Conservation (phyloP, 2,113 vertebrate species). For the Phycodurus eques region DNA sequence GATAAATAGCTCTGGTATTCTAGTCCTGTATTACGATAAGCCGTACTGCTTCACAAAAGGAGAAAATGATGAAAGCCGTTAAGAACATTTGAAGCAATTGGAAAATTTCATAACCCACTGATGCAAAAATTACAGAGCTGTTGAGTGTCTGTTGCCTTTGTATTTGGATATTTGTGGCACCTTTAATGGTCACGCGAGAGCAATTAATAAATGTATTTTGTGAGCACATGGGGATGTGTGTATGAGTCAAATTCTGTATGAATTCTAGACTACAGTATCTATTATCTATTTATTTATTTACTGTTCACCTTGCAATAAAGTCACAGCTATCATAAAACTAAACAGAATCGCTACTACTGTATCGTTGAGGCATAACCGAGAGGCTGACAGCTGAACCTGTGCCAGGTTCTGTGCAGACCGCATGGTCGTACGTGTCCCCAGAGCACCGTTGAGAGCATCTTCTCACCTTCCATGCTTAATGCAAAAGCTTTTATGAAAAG, state of each 20-base stretch:
- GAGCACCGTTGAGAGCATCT: slow-evolving; percentile 56
- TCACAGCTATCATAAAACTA: neutral
- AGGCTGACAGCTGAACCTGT: slow-evolving; percentile 43
- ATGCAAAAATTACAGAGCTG: slow-evolving; percentile 54
- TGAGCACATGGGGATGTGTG: slow-evolving; percentile 14
- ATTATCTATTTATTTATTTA: neutral
- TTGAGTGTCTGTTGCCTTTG: slow-evolving; percentile 29
- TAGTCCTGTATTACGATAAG: slow-evolving; percentile 36
- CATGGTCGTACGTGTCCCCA: slow-evolving; percentile 53
- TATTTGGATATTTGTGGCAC: slow-evolving; percentile 51
- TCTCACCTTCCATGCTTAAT: slow-evolving; percentile 63
- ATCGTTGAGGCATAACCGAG: neutral
- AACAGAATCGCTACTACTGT: neutral
- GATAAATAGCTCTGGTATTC: slow-evolving; percentile 45
- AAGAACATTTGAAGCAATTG: slow-evolving; percentile 64
- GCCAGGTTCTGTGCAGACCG: slow-evolving; percentile 52
- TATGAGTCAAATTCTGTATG: neutral
- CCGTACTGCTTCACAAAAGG: slow-evolving; percentile 48
- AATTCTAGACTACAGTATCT: neutral
- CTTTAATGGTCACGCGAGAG: slow-evolving; percentile 39
- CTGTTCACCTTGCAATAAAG: neutral
- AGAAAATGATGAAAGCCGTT: slow-evolving; percentile 56
- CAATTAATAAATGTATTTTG: slow-evolving; percentile 39
- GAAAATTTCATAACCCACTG: slow-evolving; percentile 66
- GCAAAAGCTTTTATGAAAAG: slow-evolving; percentile 63